These are phyloP conservation scores for Antitype chi DNA, from an alignment of 2,888 invertebrate genomes.

Conservation along the genomic window DNA sequence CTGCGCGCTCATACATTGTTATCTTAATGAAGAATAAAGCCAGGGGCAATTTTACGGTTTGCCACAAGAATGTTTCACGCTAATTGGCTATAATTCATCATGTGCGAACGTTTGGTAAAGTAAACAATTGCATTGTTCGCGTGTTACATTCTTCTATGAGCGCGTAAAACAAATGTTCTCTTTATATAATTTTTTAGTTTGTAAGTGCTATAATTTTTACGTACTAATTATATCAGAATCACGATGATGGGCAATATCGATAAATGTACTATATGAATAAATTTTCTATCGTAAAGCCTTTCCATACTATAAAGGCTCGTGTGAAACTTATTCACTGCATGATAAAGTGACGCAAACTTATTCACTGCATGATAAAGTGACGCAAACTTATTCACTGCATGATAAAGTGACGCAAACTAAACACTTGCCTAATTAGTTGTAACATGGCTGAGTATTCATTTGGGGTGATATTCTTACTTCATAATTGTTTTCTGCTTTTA, in stretches of 20 bases:
- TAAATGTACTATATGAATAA: not conserved
- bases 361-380: not conserved
- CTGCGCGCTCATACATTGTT: slow-evolving; percentile 25
- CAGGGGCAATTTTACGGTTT: not conserved
- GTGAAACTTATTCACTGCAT: not conserved
- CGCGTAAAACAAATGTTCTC: slow-evolving; percentile 31
- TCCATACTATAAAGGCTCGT: not conserved
- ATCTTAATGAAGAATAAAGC: not conserved
- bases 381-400: too few species aligned
- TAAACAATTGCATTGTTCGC: slow-evolving; percentile 16
- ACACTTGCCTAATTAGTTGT: not conserved
- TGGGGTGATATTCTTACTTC: not conserved
- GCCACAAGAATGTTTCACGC: not conserved
- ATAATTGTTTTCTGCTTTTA: slow-evolving; percentile 10
- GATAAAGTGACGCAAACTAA: not conserved
- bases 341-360: too few species aligned
- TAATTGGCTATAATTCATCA: slow-evolving; percentile 14
- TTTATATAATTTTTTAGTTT: slow-evolving; percentile 43
- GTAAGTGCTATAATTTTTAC: slow-evolving; percentile 18
- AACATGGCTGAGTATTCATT: slow-evolving; percentile 9
- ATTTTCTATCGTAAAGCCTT: not conserved
- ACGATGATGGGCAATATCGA: slow-evolving; percentile 28
- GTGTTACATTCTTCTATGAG: slow-evolving; percentile 14
- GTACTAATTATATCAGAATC: slow-evolving; percentile 22
- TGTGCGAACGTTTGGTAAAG: slow-evolving; percentile 1